Conservation (phyloP, 1,140 invertebrate genomes). For the Platyscapa corneri region DNA sequence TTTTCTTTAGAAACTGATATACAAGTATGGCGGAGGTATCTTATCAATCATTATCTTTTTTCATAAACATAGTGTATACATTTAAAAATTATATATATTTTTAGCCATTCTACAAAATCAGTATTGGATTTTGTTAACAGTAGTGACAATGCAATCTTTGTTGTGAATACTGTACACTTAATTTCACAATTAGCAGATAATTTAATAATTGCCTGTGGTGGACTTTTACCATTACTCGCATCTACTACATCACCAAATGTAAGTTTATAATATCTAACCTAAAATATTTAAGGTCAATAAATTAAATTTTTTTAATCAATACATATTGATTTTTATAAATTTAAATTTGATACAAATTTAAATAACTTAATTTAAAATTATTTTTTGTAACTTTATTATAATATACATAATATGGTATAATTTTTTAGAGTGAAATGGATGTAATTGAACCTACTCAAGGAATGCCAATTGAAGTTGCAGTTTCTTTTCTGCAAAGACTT, state of each 20-base stretch:
- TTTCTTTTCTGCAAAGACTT: slow-evolving; percentile 95
- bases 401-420: slow-evolving; percentile 39
- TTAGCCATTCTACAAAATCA: slow-evolving; percentile 95
- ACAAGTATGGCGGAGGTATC: slow-evolving; percentile 89
- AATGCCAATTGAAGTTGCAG: slow-evolving; percentile 97
- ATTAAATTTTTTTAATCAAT: neutral
- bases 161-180: slow-evolving; percentile 98
- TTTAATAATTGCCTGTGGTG: slow-evolving; percentile 98
- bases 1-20: slow-evolving; percentile 98
- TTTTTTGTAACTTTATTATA: no score
- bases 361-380: no score
- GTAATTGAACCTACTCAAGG: slow-evolving; percentile 99
- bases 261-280: slow-evolving; percentile 72
- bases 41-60: neutral
- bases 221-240: slow-evolving; percentile 95
- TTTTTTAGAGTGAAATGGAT: slow-evolving; percentile 93
- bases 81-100: slow-evolving; percentile 53
- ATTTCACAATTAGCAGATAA: slow-evolving; percentile 99
- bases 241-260: slow-evolving; percentile 99
- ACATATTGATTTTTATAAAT: neutral
- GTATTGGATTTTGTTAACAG: slow-evolving; percentile 99
- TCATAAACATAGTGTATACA: neutral
- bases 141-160: slow-evolving; percentile 98
- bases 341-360: no score
- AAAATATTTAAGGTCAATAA: neutral